phyloP scores from a whole-genome alignment of 2,113 vertebrate genomes.

The Istiophorus platypterus region DNA sequence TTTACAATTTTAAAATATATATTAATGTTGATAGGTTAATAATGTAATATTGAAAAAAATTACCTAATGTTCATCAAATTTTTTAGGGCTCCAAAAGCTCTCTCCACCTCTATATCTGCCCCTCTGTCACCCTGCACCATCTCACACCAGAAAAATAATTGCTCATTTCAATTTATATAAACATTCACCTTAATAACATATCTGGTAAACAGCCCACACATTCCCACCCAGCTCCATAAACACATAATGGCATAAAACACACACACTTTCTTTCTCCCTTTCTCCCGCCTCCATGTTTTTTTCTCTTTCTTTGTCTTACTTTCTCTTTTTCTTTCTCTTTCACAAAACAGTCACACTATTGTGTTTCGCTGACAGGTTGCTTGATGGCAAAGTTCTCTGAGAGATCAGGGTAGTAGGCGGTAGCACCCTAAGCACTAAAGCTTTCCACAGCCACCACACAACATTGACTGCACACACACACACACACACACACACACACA shows the following conservation, averaged over 20 bases:
- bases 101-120: too few species aligned
- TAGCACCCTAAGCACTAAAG: slow-evolving; percentile 41
- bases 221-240: background rate
- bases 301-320: slow-evolving; percentile 18
- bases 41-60: too few species aligned
- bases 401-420: slow-evolving; percentile 48
- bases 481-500: background rate
- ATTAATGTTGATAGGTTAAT: too few species aligned
- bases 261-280: slow-evolving; percentile 14
- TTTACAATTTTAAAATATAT: too few species aligned
- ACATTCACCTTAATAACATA: slow-evolving; percentile 6
- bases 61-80: too few species aligned
- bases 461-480: slow-evolving; percentile 22
- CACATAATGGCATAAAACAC: slow-evolving; percentile 12
- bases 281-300: slow-evolving; percentile 6
- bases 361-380: slow-evolving; percentile 36
- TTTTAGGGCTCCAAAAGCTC: too few species aligned
- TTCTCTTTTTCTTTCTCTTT: slow-evolving; percentile 26
- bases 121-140: too few species aligned
- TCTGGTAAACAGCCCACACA: slow-evolving; percentile 6
- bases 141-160: slow-evolving; percentile 1
- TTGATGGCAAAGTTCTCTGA: slow-evolving; percentile 60
- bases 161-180: slow-evolving; percentile 2
- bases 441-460: slow-evolving; percentile 40
- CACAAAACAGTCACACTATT: slow-evolving; percentile 42